phyloP scores from a whole-genome alignment of 2,113 vertebrate genomes.

The Muntiacus muntjak region DNA sequence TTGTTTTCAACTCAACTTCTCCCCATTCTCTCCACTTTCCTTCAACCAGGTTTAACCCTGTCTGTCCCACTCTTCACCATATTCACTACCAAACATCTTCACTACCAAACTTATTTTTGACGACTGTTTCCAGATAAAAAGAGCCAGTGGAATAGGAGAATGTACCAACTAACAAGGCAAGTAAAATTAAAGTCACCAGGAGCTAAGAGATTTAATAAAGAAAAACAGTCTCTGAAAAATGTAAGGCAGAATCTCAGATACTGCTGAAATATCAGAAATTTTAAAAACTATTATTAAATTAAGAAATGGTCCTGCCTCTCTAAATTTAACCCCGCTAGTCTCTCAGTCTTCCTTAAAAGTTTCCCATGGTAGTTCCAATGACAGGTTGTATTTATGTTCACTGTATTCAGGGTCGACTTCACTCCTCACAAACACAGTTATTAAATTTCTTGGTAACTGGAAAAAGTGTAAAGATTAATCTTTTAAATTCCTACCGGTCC shows the following conservation, averaged over 20 bases:
- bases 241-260: background rate
- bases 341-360: background rate
- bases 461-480: background rate
- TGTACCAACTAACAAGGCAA: background rate
- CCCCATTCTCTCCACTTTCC: background rate
- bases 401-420: background rate
- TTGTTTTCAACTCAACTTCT: conserved; percentile 7
- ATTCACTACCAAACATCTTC: background rate
- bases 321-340: background rate
- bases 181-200: background rate
- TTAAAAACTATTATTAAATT: background rate
- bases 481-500: background rate
- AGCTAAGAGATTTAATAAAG: conserved; percentile 11
- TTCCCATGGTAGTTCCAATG: background rate
- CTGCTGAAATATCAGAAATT: background rate
- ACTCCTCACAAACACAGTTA: background rate
- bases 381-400: background rate
- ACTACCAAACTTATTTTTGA: background rate
- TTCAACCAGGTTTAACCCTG: background rate
- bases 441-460: background rate
- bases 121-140: conserved; percentile 19
- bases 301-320: background rate
- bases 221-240: background rate
- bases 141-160: background rate
- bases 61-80: background rate